A percentile compares a stretch with the other conserved stretches of the same genome.
phyloP scores from a whole-genome alignment of 2,113 vertebrate species.

The Erythrolamprus reginae region DNA sequence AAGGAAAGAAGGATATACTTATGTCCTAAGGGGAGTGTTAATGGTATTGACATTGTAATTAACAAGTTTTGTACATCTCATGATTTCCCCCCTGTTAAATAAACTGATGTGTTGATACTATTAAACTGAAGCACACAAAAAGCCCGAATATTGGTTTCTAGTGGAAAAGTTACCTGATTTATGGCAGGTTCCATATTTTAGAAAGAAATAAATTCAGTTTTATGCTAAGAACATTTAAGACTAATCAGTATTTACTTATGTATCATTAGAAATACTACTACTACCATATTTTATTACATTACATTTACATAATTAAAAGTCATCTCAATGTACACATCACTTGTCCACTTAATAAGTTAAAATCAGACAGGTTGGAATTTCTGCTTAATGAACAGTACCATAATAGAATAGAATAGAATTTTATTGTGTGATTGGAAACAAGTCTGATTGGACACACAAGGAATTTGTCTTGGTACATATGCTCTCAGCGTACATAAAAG shows the following conservation, averaged over 20 bases:
- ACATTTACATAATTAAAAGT: background rate
- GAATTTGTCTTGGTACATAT: too few species aligned
- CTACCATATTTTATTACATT: background rate
- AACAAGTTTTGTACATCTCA: constrained; percentile 1
- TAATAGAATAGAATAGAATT: too few species aligned
- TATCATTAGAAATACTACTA: background rate
- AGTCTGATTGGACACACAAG: too few species aligned
- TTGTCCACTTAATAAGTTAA: background rate
- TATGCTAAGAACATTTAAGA: background rate
- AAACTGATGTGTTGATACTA: background rate
- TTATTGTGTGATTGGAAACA: too few species aligned
- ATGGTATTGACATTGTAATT: constrained; percentile 22
- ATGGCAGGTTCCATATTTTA: background rate
- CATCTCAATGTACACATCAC: background rate
- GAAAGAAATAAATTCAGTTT: background rate
- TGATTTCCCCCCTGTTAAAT: constrained; percentile 11
- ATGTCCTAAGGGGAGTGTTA: constrained; percentile 13
- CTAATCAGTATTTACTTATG: background rate
- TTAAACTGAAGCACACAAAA: background rate
- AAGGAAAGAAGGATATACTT: background rate
- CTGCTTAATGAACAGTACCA: background rate
- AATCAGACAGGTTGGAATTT: background rate
- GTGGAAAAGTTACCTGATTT: background rate
- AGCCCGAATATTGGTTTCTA: background rate
- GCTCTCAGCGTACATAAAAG: too few species aligned